Evolutionary conservation across 2,113 vertebrate species (phyloP).

Genomic region (Myotis lucifugus): DNA sequence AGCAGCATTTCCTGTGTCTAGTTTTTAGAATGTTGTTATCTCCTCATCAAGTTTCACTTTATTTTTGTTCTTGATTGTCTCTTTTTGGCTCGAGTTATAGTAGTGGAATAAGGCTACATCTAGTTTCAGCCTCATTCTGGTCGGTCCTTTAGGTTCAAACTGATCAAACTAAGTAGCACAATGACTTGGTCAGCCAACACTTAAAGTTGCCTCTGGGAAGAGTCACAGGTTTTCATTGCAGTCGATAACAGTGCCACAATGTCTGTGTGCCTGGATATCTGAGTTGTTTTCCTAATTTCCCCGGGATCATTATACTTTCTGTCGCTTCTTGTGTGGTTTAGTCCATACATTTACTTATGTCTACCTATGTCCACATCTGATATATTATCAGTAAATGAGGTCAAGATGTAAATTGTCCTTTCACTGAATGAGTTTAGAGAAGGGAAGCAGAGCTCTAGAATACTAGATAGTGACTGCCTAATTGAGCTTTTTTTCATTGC

Average conservation of each 20-base stretch:
- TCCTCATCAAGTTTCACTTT: not conserved
- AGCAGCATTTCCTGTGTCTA: not conserved
- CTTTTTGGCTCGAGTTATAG: not conserved
- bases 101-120: not conserved
- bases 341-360: not conserved
- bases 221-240: not conserved
- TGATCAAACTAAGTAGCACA: not conserved
- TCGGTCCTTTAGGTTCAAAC: not conserved
- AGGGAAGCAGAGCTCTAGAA: constrained; percentile 2
- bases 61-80: not conserved
- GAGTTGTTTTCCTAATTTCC: not conserved
- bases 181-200: not conserved
- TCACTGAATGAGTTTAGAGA: constrained; percentile 28
- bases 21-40: constrained; percentile 42
- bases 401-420: not conserved
- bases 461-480: not conserved
- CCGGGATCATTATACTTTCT: constrained; percentile 4
- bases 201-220: not conserved
- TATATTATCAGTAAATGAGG: not conserved
- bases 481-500: not conserved
- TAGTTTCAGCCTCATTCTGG: not conserved
- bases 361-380: constrained; percentile 15
- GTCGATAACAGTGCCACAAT: not conserved
- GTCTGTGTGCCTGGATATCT: not conserved
- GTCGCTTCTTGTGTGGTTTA: not conserved